Evolutionary conservation across 2,888 invertebrate species (phyloP), one percentile per base, ranked within the genome.

Genomic region (Meiosimyza decipiens): DNA sequence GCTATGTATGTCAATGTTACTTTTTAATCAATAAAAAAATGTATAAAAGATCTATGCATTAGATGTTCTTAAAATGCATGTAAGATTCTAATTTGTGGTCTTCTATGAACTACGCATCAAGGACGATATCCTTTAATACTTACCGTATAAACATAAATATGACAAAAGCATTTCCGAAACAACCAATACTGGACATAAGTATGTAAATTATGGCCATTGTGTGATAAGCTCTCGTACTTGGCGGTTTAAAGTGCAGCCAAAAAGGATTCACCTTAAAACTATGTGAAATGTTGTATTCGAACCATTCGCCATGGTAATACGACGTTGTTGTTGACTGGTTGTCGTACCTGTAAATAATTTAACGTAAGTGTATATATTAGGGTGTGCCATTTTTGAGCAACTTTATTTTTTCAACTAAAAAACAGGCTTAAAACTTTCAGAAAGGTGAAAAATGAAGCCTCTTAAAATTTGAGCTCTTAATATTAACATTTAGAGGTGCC

Each of bases 141-240:
- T 85, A 93, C 93, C 91, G 92, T 76, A 90, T 83, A 82, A 93
- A 93, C 90, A 94, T 91, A 81, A 90, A 90, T 73, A 94, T 90
- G 28, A 94, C 94, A 33, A 92, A 88, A 22, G 89, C 86, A 82
- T 94, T 94, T 49, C 94, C 94, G 82, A 89, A 88, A 75, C 91
- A 88, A n/a, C 94, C 94, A 52, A 91, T 84, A 2, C 90, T 85
- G 81, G 91, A 89, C 79, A 94, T 90, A 60, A 92, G 78, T 33
- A 90, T 81, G 83, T 94, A 94, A 67, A 92, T 79, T 16, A 87
- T 83, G 3, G 91, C 93, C 79, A 94, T 86, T 5, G 88, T 82
- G 81, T 90, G 90, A 83, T 92, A 92, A 63, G 90, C 85, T 33
- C 83, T 80, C 64, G 88, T 88, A 52, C 87, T 84, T 0, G 92